These are phyloP conservation scores for Scaptomyza montana DNA, from an alignment of 1,140 invertebrate genomes.

Conservation along the genomic window DNA sequence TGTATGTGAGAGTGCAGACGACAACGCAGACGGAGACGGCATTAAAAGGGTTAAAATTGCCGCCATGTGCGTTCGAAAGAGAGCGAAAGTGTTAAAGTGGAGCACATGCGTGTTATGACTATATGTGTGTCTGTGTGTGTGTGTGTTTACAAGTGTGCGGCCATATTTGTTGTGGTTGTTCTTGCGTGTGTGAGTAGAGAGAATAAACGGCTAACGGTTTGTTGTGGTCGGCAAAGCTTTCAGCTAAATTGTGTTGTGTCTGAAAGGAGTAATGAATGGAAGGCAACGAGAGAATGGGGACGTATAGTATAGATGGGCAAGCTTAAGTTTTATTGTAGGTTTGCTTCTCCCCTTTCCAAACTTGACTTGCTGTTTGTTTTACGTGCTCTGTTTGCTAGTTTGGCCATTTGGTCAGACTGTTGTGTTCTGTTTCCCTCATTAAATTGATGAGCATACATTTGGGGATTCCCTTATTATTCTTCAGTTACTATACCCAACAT, in stretches of 20 bases:
- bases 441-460: constrained; percentile 64
- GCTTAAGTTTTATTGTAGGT: constrained; percentile 22
- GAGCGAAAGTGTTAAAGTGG: constrained; percentile 82
- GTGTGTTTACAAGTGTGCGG: constrained; percentile 51
- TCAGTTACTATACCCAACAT: background rate
- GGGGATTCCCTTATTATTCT: constrained; percentile 55
- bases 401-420: constrained; percentile 32
- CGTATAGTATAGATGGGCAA: constrained; percentile 2
- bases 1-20: constrained; percentile 52
- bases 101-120: constrained; percentile 69
- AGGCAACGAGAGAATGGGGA: constrained; percentile 2
- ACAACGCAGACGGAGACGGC: constrained; percentile 76
- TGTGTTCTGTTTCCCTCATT: constrained; percentile 37
- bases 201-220: constrained; percentile 34
- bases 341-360: no score
- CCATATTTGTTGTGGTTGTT: constrained; percentile 58
- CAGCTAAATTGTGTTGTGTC: constrained; percentile 42
- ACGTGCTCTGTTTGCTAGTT: constrained; percentile 44
- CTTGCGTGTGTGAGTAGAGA: constrained; percentile 12
- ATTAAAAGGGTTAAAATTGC: constrained; percentile 81
- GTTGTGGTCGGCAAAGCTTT: constrained; percentile 45
- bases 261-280: constrained; percentile 42
- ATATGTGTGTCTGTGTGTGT: constrained; percentile 25
- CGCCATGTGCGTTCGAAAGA: constrained; percentile 71
- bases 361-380: constrained; percentile 18